Percentiles rank a stretch among this genome's conserved stretches.
These are phyloP conservation scores for Montipora efflorescens DNA, from an alignment of 64 coral and sea anemone genomes.

Conservation along the genomic window DNA sequence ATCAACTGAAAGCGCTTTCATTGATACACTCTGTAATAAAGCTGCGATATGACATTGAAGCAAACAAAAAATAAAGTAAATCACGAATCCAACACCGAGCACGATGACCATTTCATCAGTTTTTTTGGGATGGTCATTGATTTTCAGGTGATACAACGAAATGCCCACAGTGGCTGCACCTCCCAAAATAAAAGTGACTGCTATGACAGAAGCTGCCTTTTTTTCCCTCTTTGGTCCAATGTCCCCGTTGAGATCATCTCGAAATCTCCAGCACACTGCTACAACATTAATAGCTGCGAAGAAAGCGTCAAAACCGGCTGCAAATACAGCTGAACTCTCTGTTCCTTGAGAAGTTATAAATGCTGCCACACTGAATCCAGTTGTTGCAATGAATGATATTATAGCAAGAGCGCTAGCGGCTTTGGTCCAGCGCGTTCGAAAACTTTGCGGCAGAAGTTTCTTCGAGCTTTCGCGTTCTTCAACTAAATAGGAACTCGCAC, in stretches of 20 bases:
- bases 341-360: conserved; percentile 31
- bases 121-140: conserved; percentile 21
- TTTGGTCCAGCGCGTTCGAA: conserved; percentile 33
- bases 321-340: conserved; percentile 32
- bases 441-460: conserved; percentile 14
- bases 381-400: conserved; percentile 19
- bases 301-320: conserved; percentile 29
- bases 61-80: not conserved
- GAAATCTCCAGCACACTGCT: conserved; percentile 45
- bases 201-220: conserved; percentile 6
- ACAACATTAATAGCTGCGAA: conserved; percentile 36
- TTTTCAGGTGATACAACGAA: conserved; percentile 5
- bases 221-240: conserved; percentile 23
- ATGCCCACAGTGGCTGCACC: conserved; percentile 6
- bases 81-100: not conserved
- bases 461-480: conserved; percentile 12
- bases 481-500: conserved; percentile 35
- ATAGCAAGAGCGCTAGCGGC: conserved; percentile 8
- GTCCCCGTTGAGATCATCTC: conserved; percentile 29
- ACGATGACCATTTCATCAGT: conserved; percentile 18
- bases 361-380: conserved; percentile 24
- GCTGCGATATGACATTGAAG: conserved; percentile 18
- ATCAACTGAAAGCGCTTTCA: conserved; percentile 33
- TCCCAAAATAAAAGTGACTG: not conserved
- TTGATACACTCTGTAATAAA: not conserved